These are phyloP conservation scores for Drosophila antonietae DNA, from an alignment of 2,888 invertebrate genomes.

Conservation along the genomic window DNA sequence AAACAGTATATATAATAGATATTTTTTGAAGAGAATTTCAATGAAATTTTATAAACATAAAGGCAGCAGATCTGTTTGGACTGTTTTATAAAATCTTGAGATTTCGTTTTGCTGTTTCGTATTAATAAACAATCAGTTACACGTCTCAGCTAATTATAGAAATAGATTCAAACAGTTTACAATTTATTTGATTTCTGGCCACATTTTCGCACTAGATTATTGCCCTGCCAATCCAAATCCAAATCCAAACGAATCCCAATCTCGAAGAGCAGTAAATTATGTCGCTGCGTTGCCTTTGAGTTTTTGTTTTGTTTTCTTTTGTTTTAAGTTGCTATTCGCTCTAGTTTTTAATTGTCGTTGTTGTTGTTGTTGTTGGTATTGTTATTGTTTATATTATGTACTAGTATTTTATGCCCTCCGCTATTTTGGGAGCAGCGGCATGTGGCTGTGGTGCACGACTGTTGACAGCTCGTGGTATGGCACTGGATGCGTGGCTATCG, in stretches of 20 bases:
- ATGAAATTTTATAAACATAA: neutral
- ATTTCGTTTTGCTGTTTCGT: neutral
- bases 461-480: neutral
- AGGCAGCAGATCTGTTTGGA: neutral
- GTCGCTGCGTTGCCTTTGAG: constrained; percentile 4
- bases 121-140: neutral
- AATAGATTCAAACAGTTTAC: neutral
- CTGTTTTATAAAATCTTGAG: neutral
- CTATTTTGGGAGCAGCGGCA: constrained; percentile 35
- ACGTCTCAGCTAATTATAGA: neutral
- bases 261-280: constrained; percentile 3
- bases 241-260: neutral
- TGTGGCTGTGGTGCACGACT: neutral
- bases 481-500: neutral
- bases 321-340: constrained; percentile 6
- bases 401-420: constrained; percentile 22
- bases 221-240: neutral
- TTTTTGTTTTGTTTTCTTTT: constrained; percentile 19
- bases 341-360: constrained; percentile 11
- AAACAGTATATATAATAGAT: neutral
- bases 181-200: constrained; percentile 13
- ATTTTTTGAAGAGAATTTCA: neutral
- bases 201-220: constrained; percentile 4
- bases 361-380: constrained; percentile 3
- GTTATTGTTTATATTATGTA: constrained; percentile 34